phyloP scores from a whole-genome alignment of 2,113 vertebrate genomes.

The Dipodomys merriami region DNA sequence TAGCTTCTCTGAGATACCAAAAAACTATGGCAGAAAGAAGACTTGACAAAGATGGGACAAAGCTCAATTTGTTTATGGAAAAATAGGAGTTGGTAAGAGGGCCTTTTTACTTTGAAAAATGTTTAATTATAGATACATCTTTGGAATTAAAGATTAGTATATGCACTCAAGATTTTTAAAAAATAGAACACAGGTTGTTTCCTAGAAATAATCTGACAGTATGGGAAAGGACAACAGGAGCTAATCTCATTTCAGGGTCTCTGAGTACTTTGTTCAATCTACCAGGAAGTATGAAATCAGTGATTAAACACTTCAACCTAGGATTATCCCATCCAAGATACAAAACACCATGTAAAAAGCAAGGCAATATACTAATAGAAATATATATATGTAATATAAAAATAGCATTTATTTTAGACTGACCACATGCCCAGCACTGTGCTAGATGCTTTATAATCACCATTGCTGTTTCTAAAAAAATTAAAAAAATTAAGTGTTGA shows the following conservation, averaged over 20 bases:
- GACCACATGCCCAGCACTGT: conserved; percentile 4
- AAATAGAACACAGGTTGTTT: too few species aligned
- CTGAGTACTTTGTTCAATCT: too few species aligned
- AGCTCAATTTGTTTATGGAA: not conserved
- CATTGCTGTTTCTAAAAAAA: conserved; percentile 51
- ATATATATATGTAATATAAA: not conserved
- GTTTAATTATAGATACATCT: conserved; percentile 60
- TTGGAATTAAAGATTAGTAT: not conserved
- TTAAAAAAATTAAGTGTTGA: too few species aligned
- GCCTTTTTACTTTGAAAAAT: not conserved
- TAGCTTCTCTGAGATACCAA: not conserved
- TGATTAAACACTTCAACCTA: not conserved
- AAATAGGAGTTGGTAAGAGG: conserved; percentile 7
- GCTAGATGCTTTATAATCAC: not conserved
- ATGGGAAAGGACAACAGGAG: too few species aligned
- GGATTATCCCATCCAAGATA: not conserved
- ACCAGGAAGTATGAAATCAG: conserved; percentile 3
- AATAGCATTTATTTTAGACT: conserved; percentile 40
- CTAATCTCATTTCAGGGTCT: too few species aligned
- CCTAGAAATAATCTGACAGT: too few species aligned
- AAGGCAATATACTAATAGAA: not conserved
- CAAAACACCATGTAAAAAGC: not conserved
- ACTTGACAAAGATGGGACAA: not conserved
- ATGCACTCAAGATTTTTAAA: too few species aligned
- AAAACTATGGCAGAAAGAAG: not conserved